Evolutionary conservation across 2,888 invertebrate species (phyloP), one percentile per base, ranked within the genome.

Genomic region (Epiperipatus broadwayi): DNA sequence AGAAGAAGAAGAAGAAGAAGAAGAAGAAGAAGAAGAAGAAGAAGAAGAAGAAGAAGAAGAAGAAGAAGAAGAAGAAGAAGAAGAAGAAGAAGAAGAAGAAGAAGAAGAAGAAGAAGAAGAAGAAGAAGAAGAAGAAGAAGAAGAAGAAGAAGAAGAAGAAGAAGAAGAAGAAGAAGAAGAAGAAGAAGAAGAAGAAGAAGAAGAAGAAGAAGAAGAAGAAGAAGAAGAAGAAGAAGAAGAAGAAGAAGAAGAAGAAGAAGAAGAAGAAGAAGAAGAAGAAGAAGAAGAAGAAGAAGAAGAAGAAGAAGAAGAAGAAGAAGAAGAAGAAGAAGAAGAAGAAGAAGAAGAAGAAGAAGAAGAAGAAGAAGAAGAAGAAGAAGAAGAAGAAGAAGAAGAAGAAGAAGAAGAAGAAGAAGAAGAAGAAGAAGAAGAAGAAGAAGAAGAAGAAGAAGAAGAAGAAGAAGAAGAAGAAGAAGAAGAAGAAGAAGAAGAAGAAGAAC

Each of bases 1-100:
- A 30, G 31, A 10, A 30, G 31, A 10, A 30, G 31, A 10, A 30
- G 31, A 10, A 30, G 31, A 10, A 30, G 31, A 10, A 30, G 31
- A 10, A 30, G 31, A 10, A 30, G 31, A 10, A 30, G 31, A 10
- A 30, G 31, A 10, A 30, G 31, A 10, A 30, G 31, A 10, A 30
- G 31, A 10, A 30, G 31, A 10, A 30, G 31, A 10, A 30, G 31
- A 10, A 30, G 31, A 10, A 30, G 31, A 10, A 30, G 31, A 10
- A 30, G 31, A 10, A 30, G 31, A 10, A 30, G 31, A 10, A 30
- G 31, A 10, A 30, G 31, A 10, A 30, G 31, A 10, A 30, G 31
- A 10, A 30, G 31, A 10, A 30, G 31, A 10, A 30, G 31, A 10
- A 30, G 31, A 10, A 30, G 31, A 10, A 30, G 31, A 10, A 30